Evolutionary conservation across 2,113 vertebrate genomes (phyloP), one percentile per base, ranked within the genome.

Genomic region (Neodon shergylaensis): DNA sequence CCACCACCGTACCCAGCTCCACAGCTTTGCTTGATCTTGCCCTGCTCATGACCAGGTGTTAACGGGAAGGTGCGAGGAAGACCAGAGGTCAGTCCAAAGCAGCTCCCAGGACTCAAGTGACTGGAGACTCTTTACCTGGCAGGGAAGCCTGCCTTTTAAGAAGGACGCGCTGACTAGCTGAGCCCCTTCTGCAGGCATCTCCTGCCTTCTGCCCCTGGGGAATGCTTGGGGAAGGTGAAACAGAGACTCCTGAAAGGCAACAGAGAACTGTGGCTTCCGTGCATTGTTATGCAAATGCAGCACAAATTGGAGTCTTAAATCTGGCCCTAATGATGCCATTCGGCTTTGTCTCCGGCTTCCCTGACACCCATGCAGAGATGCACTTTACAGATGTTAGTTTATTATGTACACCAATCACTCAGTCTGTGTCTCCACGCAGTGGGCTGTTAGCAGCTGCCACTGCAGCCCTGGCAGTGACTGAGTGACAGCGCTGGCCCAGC

Each of bases 271-370:
- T 78, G 97, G 95, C 97, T 95, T 96, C 94, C 78, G 42, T 17
- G 63, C 97, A 98, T 98, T 98, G 96, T 97, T 97, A 98, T 98
- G 98, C 97, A 98, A 98, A 98, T 98, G 91, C 9, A 49, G 96
- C 92, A 95, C 93, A 98, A 98, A 97, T 96, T 97, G 90, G 95
- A 96, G 96, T 89, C 96, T 97, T 98, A 98, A 95, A 98, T 97
- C 97, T 96, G 96, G 97, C 96, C 95, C 96, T 98, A 98, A 94
- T 97, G 97, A 98, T 97, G 98, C 97, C 97, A 97, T 89, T 96
- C 76, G n/a, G 97, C 98, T 98, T 98, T 98, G 98, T 98, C 98
- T 98, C 95, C 90, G 89, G 95, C 52, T 95, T 97, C 92, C 97
- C 97, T 97, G 96, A 98, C 96, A 98, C 90, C 82, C 79, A 94